phyloP scores from a whole-genome alignment of 2,113 vertebrate species.

The Etheostoma cragini region DNA sequence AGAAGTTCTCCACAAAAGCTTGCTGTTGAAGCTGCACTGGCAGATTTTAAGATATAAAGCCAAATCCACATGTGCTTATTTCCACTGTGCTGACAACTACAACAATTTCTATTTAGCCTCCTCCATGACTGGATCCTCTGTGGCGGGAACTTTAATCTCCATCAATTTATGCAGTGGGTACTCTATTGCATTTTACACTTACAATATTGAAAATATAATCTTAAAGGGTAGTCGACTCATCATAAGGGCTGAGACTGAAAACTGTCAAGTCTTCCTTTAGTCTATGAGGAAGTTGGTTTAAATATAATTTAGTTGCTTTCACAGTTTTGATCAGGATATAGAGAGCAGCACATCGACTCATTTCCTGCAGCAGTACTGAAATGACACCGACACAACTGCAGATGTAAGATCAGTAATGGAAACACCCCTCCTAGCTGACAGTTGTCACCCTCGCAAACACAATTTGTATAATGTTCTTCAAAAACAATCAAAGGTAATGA shows the following conservation, averaged over 20 bases:
- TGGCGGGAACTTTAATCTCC: background rate
- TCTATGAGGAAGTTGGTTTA: background rate
- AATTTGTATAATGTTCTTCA: background rate
- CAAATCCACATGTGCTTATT: background rate
- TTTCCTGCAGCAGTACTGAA: constrained; percentile 57
- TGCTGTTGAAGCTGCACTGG: background rate
- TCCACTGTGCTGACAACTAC: background rate
- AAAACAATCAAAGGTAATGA: background rate
- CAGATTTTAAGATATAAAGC: constrained; percentile 5
- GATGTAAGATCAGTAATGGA: background rate
- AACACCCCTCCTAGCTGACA: background rate
- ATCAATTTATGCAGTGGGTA: background rate
- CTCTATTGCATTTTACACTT: background rate
- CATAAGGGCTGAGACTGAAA: background rate
- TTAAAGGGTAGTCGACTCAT: background rate
- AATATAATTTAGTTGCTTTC: background rate
- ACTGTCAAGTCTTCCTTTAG: background rate
- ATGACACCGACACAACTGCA: constrained; percentile 17
- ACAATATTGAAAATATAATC: background rate
- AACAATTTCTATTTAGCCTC: constrained; percentile 17
- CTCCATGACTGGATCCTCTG: background rate
- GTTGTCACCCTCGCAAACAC: background rate
- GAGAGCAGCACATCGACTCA: background rate
- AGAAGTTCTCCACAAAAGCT: background rate
- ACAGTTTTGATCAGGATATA: constrained; percentile 14